A percentile compares a stretch with the other conserved stretches of the same genome.
These are phyloP conservation scores for Venustaconcha ellipsiformis DNA, from an alignment of 1,140 invertebrate genomes.

Conservation along the genomic window DNA sequence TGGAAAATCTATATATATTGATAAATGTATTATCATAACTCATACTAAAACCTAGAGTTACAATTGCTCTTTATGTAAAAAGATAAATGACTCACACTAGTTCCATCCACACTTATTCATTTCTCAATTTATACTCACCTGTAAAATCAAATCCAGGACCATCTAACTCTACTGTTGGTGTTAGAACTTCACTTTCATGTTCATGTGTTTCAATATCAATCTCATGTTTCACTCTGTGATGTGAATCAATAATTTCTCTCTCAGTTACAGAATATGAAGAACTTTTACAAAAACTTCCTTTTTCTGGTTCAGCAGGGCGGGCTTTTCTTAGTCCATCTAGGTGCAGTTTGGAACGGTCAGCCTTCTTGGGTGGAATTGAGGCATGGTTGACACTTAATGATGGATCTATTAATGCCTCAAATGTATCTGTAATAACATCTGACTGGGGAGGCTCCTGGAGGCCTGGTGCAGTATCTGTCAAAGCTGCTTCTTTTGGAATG, in stretches of 20 bases:
- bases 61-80: no score
- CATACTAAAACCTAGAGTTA: no score
- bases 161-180: constrained; percentile 24
- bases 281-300: constrained; percentile 4
- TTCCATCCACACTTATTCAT: no score
- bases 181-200: neutral
- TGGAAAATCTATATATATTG: no score
- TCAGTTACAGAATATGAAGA: neutral
- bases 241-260: neutral
- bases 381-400: neutral
- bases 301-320: neutral
- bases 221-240: no score
- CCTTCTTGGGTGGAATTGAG: neutral
- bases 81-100: no score
- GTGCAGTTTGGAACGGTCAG: constrained; percentile 16
- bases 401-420: constrained; percentile 21
- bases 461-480: neutral
- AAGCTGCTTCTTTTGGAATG: neutral
- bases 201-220: no score
- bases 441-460: neutral
- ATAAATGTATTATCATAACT: no score
- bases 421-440: constrained; percentile 11
- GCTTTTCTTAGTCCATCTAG: constrained; percentile 11
- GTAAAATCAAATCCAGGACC: constrained; percentile 8
- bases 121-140: neutral